Conservation (phyloP, 2,888 invertebrate genomes). For the Osedax frankpressi region DNA sequence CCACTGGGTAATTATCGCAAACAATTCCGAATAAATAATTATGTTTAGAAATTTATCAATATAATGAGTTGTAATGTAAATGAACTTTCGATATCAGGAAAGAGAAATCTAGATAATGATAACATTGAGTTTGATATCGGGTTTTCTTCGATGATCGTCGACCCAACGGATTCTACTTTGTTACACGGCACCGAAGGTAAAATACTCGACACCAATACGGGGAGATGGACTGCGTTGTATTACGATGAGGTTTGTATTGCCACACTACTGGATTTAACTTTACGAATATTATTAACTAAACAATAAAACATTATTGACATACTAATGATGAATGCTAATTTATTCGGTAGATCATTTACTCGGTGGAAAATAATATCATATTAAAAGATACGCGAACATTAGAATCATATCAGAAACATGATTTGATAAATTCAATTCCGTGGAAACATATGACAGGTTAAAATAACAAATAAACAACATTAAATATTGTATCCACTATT, state of each 20-base stretch:
- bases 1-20: background rate
- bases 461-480: no score
- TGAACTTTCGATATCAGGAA: background rate
- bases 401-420: background rate
- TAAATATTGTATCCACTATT: no score
- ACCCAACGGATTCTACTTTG: background rate
- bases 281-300: background rate
- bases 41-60: no score
- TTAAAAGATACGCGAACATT: background rate
- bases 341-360: no score
- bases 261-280: background rate
- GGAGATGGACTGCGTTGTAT: background rate
- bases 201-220: background rate
- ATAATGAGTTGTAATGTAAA: background rate
- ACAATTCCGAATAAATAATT: no score
- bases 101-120: no score
- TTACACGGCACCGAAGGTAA: background rate
- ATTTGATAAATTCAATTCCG: no score
- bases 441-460: no score
- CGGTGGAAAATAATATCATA: no score
- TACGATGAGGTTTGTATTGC: background rate
- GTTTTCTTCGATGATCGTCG: background rate
- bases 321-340: background rate
- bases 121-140: background rate
- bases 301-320: background rate